Evolutionary conservation across 2,888 invertebrate genomes (phyloP), one percentile per base, ranked within the genome.

Genomic region (Pollenia griseotomentosa): DNA sequence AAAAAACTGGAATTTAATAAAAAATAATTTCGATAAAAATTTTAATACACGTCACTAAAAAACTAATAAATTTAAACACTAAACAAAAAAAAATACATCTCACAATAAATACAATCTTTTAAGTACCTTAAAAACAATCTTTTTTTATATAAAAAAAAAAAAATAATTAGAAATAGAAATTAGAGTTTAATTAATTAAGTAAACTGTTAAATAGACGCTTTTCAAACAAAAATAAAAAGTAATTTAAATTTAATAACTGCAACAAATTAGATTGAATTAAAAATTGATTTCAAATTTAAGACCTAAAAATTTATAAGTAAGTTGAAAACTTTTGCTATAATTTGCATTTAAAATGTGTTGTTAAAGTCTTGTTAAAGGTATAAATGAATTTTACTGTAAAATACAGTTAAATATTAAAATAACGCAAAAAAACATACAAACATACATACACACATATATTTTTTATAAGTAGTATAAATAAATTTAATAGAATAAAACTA

Each of bases 291-390:
- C 44, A 66, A 66, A 66, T 14, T 55, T n/a, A 48, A 55, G 46
- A 19, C 4, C 19, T 53, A 4, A 44, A 11, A 55, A 40, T 12
- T 33, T 12, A 11, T n/a, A 19, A 46, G 61, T n/a, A 10, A 33
- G 19, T 40, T 51, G 16, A 77, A 9, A 74, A 33, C 77, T 33
- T 87, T 84, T 78, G 59, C 42, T 84, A 77, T 87, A 78, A 78
- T 84, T 87, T 87, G 83, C 84, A 87, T 87, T 87, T 87, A 87
- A 84, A 87, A 78, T 81, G 73, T 87, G 81, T 84, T 81, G 80
- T 87, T 87, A 78, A 80, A 77, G 40, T 83, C 81, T 81, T 81
- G 71, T 59, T 33, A 33, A 79, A 80, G 40, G 5, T 51, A 81
- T 9, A 71, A 70, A 73, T 53, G 3, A 23, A 48, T 68, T 53